A percentile compares a stretch with the other conserved stretches of the same genome.
These are phyloP conservation scores for Clytia hemisphaerica DNA, from an alignment of 30 jellyfish, hydroid and myxozoan genomes.

Conservation along the genomic window DNA sequence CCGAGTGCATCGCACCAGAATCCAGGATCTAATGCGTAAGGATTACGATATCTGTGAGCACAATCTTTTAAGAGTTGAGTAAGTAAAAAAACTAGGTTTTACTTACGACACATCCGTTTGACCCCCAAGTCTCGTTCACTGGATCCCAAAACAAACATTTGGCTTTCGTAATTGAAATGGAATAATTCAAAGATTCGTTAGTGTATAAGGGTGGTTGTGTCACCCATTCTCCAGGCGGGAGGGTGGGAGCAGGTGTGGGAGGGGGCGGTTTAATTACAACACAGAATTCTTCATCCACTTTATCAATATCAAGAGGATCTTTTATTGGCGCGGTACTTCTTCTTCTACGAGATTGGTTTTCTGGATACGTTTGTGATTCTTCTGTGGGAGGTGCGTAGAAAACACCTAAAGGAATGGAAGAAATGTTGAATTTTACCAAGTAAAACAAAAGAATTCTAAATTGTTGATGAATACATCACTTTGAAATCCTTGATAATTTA, in stretches of 20 bases:
- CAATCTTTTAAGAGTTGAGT: too few relatives aligned
- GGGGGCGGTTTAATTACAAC: conserved; percentile 13
- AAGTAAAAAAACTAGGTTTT: background rate
- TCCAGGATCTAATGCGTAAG: too few relatives aligned
- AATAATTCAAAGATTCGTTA: background rate
- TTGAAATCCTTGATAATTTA: too few relatives aligned
- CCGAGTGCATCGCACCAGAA: too few relatives aligned
- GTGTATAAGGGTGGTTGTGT: background rate
- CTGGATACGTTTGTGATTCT: too few relatives aligned
- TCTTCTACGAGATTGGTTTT: too few relatives aligned
- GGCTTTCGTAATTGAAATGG: background rate
- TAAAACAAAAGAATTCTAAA: too few relatives aligned
- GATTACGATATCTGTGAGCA: too few relatives aligned
- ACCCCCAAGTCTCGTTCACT: background rate
- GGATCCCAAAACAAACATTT: conserved; percentile 9
- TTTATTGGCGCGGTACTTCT: background rate
- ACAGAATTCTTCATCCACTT: conserved; percentile 18
- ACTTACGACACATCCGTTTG: conserved; percentile 3
- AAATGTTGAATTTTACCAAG: too few relatives aligned
- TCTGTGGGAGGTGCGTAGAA: too few relatives aligned
- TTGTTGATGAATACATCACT: too few relatives aligned
- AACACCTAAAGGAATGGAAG: too few relatives aligned
- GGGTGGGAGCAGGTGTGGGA: conserved; percentile 8
- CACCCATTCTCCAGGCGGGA: conserved; percentile 10
- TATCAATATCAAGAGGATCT: background rate